These are phyloP conservation scores for Ctenosaura bakeri DNA, from an alignment of 2,797 vertebrate genomes.

Conservation along the genomic window DNA sequence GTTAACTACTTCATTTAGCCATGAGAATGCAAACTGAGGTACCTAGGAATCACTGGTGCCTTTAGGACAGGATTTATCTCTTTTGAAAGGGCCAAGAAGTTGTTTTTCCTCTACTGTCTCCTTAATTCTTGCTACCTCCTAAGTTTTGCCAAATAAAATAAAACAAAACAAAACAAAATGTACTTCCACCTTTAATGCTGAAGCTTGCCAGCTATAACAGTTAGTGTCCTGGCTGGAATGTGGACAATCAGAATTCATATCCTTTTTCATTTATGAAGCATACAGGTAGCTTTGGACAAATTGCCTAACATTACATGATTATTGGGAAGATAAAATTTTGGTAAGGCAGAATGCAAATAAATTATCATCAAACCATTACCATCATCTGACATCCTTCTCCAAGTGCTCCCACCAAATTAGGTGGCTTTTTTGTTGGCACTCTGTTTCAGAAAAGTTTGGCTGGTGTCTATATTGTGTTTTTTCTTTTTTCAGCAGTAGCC, in stretches of 20 bases:
- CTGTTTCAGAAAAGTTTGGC: too few species aligned
- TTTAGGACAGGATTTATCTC: not conserved
- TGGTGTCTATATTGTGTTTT: too few species aligned
- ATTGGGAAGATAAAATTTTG: not conserved
- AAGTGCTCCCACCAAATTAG: too few species aligned
- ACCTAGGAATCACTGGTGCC: too few species aligned
- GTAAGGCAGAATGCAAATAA: too few species aligned
- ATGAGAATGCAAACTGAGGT: not conserved
- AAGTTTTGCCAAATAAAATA: not conserved
- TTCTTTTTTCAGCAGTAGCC: too few species aligned
- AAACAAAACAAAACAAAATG: not conserved
- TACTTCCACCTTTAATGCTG: not conserved
- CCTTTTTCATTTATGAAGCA: not conserved
- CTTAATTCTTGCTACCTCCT: not conserved
- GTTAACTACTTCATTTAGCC: not conserved
- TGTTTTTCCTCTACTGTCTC: not conserved
- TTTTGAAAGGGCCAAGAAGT: not conserved
- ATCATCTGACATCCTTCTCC: too few species aligned
- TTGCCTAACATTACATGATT: not conserved
- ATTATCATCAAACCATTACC: too few species aligned
- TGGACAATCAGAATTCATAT: not conserved
- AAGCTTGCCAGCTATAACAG: not conserved
- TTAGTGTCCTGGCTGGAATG: not conserved
- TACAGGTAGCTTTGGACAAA: not conserved
- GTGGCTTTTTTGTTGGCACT: too few species aligned